Evolutionary conservation across 1,140 invertebrate species (phyloP).

Genomic region (Trichogramma pretiosum): DNA sequence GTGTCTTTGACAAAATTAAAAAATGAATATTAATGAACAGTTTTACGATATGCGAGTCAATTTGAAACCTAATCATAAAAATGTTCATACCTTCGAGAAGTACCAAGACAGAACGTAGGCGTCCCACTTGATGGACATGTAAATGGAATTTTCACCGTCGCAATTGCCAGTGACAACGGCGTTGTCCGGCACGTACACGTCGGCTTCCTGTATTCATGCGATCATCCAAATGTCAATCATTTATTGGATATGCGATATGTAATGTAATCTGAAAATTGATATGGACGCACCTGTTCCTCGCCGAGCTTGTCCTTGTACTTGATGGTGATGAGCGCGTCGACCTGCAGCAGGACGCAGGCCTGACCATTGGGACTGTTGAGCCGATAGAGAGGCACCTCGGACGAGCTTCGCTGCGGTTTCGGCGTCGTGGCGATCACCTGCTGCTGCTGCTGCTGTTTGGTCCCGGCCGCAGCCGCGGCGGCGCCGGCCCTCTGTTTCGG

Average conservation of each 20-base stretch:
- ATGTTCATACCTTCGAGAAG: constrained; percentile 57
- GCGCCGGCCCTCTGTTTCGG: neutral
- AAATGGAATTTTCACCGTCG: constrained; percentile 57
- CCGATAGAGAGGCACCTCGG: constrained; percentile 49
- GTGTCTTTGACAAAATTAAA: no score
- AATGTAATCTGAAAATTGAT: neutral
- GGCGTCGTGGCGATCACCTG: constrained; percentile 22
- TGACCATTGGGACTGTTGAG: constrained; percentile 53
- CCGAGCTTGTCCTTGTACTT: constrained; percentile 58
- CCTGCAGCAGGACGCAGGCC: constrained; percentile 59
- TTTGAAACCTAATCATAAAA: neutral
- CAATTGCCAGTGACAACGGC: constrained; percentile 57
- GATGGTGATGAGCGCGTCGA: constrained; percentile 56
- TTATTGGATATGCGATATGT: no score
- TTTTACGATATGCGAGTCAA: neutral
- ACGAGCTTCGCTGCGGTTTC: constrained; percentile 22
- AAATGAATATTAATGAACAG: neutral
- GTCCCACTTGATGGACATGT: constrained; percentile 60
- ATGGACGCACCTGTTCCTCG: constrained; percentile 45
- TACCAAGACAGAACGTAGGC: constrained; percentile 59
- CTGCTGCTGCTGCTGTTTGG: constrained; percentile 1
- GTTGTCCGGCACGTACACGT: constrained; percentile 56
- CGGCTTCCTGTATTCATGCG: constrained; percentile 52
- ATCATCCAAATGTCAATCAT: no score
- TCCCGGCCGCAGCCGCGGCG: neutral